Percentiles rank a stretch among this genome's conserved stretches.
Conservation (phyloP, 2,888 invertebrate genomes). For the Tenthredo notha region DNA sequence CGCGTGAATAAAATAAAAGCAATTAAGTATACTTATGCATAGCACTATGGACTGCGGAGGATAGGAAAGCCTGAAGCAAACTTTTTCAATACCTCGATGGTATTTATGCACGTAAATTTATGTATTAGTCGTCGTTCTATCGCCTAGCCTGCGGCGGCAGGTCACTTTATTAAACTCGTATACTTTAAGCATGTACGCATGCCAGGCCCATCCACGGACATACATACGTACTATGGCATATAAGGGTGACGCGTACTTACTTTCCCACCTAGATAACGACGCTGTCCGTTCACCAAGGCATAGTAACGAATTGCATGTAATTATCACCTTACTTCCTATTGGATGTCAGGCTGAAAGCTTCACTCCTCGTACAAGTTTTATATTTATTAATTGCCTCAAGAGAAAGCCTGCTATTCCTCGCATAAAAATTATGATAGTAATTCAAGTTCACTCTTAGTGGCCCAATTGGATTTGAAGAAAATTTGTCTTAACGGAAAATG, state of each 20-base stretch:
- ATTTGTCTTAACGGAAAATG: background rate
- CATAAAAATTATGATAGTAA: background rate
- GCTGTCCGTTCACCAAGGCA: slow-evolving; percentile 29
- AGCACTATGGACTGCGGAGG: background rate
- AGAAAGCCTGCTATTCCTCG: background rate
- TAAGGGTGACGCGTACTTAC: slow-evolving; percentile 26
- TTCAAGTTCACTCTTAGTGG: background rate
- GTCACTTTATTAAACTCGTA: slow-evolving; percentile 12
- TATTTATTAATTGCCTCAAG: slow-evolving; percentile 36
- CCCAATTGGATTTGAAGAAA: background rate
- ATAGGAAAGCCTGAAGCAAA: slow-evolving; percentile 25
- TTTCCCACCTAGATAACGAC: slow-evolving; percentile 43
- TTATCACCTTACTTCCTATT: slow-evolving; percentile 32
- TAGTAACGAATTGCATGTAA: slow-evolving; percentile 49
- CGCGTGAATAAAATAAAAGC: slow-evolving; percentile 26
- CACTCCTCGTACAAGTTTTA: slow-evolving; percentile 14
- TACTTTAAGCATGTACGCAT: slow-evolving; percentile 3
- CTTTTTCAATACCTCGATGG: slow-evolving; percentile 41
- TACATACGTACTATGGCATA: background rate
- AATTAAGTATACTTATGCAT: slow-evolving; percentile 2
- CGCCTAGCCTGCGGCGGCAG: slow-evolving; percentile 17
- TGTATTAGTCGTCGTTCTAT: slow-evolving; percentile 35
- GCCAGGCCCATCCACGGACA: background rate
- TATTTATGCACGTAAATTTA: slow-evolving; percentile 49
- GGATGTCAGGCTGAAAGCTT: background rate